Evolutionary conservation across 2,888 invertebrate species (phyloP).

Genomic region (Cosmia trapezina): DNA sequence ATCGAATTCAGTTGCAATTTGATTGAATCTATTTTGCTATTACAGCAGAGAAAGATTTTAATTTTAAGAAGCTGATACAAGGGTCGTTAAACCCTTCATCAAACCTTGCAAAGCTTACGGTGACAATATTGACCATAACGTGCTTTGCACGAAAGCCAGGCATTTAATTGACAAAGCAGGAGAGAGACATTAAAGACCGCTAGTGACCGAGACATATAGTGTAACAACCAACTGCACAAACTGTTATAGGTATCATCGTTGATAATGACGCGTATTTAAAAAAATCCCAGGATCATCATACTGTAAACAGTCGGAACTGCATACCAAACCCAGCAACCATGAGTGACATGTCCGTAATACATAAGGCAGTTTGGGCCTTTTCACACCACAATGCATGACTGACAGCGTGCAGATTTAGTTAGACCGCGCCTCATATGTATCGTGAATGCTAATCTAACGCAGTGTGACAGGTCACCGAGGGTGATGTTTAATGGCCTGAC

Average conservation of each 20-base stretch:
- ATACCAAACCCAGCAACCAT: constrained; percentile 19
- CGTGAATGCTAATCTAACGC: constrained; percentile 38
- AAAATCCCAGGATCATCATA: constrained; percentile 14
- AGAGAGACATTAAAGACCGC: too few species aligned
- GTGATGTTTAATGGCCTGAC: constrained; percentile 17
- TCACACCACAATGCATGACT: constrained; percentile 6
- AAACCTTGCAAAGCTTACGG: too few species aligned
- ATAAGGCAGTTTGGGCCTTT: constrained; percentile 5
- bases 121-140: too few species aligned
- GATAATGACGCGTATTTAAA: too few species aligned
- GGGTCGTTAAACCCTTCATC: too few species aligned
- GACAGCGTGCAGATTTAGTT: constrained; percentile 12
- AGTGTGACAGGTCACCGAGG: constrained; percentile 26
- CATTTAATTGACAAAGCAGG: too few species aligned
- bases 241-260: too few species aligned
- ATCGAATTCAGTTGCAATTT: constrained; percentile 2
- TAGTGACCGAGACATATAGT: too few species aligned
- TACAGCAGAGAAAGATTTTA: not conserved
- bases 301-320: constrained; percentile 23
- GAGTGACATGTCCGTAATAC: constrained; percentile 37
- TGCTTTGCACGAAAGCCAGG: too few species aligned
- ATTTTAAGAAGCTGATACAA: not conserved
- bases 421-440: not conserved
- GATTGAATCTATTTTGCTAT: not conserved
- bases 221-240: too few species aligned